These are phyloP conservation scores for Caenorhabditis sp. DNA, from an alignment of 2,888 invertebrate genomes.

Conservation along the genomic window DNA sequence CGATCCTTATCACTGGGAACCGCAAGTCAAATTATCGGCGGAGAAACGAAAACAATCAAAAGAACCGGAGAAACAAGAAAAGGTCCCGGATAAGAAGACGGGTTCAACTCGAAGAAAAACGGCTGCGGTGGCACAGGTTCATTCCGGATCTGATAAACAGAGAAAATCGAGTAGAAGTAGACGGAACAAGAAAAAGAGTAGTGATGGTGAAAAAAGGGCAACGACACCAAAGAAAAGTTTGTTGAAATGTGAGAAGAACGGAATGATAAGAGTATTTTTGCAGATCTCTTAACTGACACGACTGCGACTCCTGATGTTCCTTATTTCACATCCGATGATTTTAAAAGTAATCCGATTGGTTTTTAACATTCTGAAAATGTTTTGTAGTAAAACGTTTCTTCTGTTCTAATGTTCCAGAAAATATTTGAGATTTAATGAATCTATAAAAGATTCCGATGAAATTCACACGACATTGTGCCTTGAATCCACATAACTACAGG, in stretches of 20 bases:
- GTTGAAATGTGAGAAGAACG: neutral
- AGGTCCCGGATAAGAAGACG: neutral
- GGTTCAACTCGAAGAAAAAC: neutral
- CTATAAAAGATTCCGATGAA: too few species aligned
- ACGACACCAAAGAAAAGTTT: too few species aligned
- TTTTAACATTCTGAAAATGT: neutral
- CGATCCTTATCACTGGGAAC: conserved; percentile 48
- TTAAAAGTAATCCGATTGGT: neutral
- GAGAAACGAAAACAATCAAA: too few species aligned
- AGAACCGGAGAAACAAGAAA: neutral
- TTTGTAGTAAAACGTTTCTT: neutral
- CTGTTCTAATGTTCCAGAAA: neutral
- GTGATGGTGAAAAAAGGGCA: too few species aligned
- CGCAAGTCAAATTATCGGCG: too few species aligned
- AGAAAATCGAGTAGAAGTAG: neutral
- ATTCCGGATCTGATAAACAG: neutral
- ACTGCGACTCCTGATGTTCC: neutral
- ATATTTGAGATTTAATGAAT: too few species aligned
- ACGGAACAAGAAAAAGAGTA: too few species aligned
- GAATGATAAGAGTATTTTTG: neutral
- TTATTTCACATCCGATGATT: neutral
- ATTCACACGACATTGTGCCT: too few species aligned
- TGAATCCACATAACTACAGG: neutral
- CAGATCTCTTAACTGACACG: neutral
- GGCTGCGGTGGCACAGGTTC: neutral